These are phyloP conservation scores for Eulemur mongoz DNA, from an alignment of 2,797 vertebrate species.

Conservation along the genomic window DNA sequence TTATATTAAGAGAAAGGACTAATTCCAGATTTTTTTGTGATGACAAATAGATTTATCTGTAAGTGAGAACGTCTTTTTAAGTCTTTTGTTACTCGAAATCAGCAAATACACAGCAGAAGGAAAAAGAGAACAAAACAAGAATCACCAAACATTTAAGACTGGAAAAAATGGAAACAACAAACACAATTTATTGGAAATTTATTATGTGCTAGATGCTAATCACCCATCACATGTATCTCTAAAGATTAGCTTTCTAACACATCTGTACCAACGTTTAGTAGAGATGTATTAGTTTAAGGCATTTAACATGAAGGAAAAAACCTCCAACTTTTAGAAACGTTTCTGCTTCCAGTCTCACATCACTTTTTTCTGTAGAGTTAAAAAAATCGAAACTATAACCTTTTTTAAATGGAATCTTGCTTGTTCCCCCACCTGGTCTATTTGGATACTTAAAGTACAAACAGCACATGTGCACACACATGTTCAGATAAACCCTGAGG, in stretches of 20 bases:
- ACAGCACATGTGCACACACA: fast-evolving
- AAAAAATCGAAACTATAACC: neutral
- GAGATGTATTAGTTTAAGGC: neutral
- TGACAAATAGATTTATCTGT: neutral
- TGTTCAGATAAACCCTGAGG: fast-evolving
- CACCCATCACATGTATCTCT: neutral
- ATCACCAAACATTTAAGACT: neutral
- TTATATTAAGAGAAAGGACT: neutral
- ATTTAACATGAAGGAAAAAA: neutral
- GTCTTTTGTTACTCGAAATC: neutral
- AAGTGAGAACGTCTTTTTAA: neutral
- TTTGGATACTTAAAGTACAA: neutral
- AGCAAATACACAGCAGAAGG: neutral
- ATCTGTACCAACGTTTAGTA: neutral
- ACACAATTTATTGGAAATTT: neutral
- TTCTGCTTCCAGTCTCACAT: neutral
- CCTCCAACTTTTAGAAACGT: neutral
- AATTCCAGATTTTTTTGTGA: neutral
- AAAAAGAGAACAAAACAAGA: neutral
- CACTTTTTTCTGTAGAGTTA: neutral
- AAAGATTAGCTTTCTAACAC: neutral
- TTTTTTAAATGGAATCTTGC: neutral
- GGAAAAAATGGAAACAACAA: neutral
- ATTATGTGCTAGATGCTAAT: neutral
- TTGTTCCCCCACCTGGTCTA: neutral